phyloP scores from a whole-genome alignment of 2,113 vertebrate genomes.

The Sylvia atricapilla region DNA sequence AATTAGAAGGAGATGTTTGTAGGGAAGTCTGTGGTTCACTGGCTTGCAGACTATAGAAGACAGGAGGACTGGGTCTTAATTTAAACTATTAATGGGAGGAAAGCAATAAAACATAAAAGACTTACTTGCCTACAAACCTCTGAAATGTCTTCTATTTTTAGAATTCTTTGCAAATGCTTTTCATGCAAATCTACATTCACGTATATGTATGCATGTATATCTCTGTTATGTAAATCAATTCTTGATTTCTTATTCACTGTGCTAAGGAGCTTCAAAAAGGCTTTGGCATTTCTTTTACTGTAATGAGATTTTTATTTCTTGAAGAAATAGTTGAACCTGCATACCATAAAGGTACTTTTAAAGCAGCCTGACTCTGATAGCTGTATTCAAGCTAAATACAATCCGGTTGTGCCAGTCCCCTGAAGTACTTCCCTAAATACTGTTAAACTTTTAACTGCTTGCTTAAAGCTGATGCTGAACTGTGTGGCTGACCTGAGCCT shows the following conservation, averaged over 20 bases:
- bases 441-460: not conserved
- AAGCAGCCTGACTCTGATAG: not conserved
- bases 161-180: conserved; percentile 71
- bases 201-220: conserved; percentile 57
- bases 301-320: conserved; percentile 54
- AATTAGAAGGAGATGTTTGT: conserved; percentile 18
- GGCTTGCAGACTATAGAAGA: conserved; percentile 40
- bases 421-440: not conserved
- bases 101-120: conserved; percentile 63
- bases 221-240: conserved; percentile 71
- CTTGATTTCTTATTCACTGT: conserved; percentile 75
- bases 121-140: conserved; percentile 67
- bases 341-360: conserved; percentile 23
- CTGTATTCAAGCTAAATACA: not conserved
- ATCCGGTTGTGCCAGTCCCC: not conserved
- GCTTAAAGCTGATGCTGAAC: not conserved
- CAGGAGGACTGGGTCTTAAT: conserved; percentile 50
- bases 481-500: not conserved
- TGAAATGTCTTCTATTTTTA: conserved; percentile 79
- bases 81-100: conserved; percentile 66
- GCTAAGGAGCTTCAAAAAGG: conserved; percentile 71
- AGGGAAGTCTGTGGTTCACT: conserved; percentile 43
- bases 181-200: conserved; percentile 59
- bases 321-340: conserved; percentile 27
- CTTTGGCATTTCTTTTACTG: conserved; percentile 72